Evolutionary conservation across 2,888 invertebrate species (phyloP).

Genomic region (Coecobrya sp.): DNA sequence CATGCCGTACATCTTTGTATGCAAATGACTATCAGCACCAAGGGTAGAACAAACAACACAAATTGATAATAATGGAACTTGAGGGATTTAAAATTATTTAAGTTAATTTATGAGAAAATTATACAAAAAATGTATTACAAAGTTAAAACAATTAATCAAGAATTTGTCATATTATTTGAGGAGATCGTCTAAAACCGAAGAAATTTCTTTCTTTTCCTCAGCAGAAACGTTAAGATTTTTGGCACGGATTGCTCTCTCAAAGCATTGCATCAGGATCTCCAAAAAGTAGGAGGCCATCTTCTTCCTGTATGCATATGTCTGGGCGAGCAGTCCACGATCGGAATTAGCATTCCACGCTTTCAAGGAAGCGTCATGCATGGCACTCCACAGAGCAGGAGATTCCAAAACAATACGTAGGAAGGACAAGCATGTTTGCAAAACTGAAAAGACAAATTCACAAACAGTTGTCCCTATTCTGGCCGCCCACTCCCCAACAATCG

Average conservation of each 20-base stretch:
- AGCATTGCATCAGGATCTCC: background rate
- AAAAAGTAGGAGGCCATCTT: background rate
- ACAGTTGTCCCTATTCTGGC: background rate
- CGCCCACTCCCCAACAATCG: background rate
- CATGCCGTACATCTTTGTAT: no score
- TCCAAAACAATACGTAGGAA: background rate
- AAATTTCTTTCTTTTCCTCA: background rate
- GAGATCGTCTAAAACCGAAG: background rate
- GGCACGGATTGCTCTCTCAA: background rate
- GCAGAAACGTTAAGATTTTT: background rate
- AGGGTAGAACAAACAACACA: no score
- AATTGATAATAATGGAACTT: no score
- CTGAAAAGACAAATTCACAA: background rate
- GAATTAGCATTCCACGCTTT: background rate
- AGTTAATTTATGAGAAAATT: no score
- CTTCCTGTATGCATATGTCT: background rate
- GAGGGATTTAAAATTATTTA: no score
- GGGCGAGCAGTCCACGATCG: background rate
- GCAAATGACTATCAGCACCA: no score
- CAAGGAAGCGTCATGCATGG: background rate
- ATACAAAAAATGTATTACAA: no score
- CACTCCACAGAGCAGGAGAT: background rate
- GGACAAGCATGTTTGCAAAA: background rate
- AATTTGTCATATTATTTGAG: no score
- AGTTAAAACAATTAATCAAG: no score